Evolutionary conservation across 2,888 invertebrate genomes (phyloP).

Genomic region (Adineta ricciae): DNA sequence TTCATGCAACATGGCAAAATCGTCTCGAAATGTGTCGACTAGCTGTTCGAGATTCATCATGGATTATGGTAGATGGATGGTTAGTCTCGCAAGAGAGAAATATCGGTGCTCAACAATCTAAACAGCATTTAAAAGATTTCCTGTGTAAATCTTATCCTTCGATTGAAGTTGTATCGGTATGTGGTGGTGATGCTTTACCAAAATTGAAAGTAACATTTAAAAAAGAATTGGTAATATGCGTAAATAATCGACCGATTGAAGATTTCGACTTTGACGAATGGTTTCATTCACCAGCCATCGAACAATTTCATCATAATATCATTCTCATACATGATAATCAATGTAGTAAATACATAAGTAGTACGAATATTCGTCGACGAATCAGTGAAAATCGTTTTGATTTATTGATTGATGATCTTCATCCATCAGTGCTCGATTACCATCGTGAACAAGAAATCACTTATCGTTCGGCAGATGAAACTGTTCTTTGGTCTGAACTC

Average conservation of each 20-base stretch:
- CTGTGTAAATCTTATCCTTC: not conserved
- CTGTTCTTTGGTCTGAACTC: not conserved
- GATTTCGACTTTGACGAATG: not conserved
- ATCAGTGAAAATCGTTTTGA: not conserved
- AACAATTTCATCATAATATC: not conserved
- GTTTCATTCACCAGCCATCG: not conserved
- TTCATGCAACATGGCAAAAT: constrained; percentile 7
- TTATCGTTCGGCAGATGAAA: not conserved
- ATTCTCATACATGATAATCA: not conserved
- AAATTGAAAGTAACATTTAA: not conserved
- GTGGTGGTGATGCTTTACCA: not conserved
- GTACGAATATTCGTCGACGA: not conserved
- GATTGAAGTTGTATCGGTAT: not conserved
- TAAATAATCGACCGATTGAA: not conserved
- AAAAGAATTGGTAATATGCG: not conserved
- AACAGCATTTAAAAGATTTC: not conserved
- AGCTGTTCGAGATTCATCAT: not conserved
- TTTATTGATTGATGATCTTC: not conserved
- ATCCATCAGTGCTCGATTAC: not conserved
- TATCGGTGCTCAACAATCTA: not conserved
- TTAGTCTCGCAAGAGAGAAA: not conserved
- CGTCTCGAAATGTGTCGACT: not conserved
- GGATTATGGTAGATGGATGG: not conserved
- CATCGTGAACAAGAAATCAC: not conserved
- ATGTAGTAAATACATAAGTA: not conserved